A percentile compares a stretch with the other conserved stretches of the same genome.
Evolutionary conservation across 1,140 invertebrate genomes (phyloP).

Genomic region (Zaprionus davidi): DNA sequence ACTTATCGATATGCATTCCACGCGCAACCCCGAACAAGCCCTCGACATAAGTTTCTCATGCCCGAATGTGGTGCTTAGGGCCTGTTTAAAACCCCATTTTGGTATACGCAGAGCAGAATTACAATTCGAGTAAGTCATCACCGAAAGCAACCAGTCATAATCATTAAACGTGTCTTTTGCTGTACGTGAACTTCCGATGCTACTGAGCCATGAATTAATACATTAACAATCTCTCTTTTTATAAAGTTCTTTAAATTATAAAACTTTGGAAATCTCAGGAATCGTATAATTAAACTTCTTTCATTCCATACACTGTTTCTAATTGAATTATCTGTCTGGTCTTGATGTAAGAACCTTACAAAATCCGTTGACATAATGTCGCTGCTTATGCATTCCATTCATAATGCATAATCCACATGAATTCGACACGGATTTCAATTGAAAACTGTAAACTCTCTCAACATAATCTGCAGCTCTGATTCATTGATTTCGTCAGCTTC

Average conservation of each 20-base stretch:
- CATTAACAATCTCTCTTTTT: not conserved
- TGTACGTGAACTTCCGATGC: not conserved
- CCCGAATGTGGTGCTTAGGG: conserved; percentile 25
- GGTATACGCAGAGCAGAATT: conserved; percentile 13
- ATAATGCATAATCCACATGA: conserved; percentile 13
- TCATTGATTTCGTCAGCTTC: conserved; percentile 62
- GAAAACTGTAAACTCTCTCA: conserved; percentile 15
- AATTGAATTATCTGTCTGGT: not conserved
- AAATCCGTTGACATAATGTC: not conserved
- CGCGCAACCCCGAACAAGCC: conserved; percentile 56
- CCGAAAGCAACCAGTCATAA: conserved; percentile 5
- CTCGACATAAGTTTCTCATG: conserved; percentile 33
- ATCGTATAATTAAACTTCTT: too few relatives aligned
- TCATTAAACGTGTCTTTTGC: conserved; percentile 11
- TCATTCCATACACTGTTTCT: not conserved
- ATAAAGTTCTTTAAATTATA: not conserved
- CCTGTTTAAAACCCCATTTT: conserved; percentile 39
- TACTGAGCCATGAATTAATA: not conserved
- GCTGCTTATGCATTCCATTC: conserved; percentile 5
- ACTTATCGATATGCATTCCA: conserved; percentile 69
- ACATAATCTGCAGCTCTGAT: conserved; percentile 52
- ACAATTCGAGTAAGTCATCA: conserved; percentile 10
- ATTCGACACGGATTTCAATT: conserved; percentile 14
- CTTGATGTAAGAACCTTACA: not conserved
- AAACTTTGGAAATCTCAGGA: too few relatives aligned